Conservation (phyloP, 2,888 invertebrate genomes). For the Colostygia pectinataria region DNA sequence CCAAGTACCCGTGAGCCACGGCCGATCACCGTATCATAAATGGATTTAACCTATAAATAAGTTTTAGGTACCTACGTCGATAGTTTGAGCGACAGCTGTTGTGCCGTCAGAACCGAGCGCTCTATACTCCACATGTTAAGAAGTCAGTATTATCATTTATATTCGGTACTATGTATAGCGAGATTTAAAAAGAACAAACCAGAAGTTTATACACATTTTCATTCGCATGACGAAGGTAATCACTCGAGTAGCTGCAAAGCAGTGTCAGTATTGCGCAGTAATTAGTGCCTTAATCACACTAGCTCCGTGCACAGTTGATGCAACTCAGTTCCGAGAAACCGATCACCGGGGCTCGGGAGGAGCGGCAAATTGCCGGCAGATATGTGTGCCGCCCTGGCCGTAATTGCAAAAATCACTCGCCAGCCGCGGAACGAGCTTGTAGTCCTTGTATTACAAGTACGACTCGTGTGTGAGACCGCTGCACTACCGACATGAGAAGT, state of each 20-base stretch:
- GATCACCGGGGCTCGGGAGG: conserved; percentile 67
- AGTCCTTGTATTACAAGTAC: conserved; percentile 54
- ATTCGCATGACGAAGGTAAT: conserved; percentile 23
- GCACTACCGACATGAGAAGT: conserved; percentile 32
- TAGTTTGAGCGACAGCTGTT: neutral
- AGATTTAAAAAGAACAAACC: too few relatives aligned
- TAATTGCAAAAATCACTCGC: conserved; percentile 79
- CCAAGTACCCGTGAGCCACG: conserved; percentile 13
- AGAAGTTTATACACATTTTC: too few relatives aligned
- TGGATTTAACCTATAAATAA: conserved; percentile 7
- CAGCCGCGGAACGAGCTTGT: conserved; percentile 44
- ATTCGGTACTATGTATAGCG: conserved; percentile 1
- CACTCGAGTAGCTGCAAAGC: conserved; percentile 17
- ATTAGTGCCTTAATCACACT: conserved; percentile 76
- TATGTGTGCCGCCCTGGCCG: conserved; percentile 75
- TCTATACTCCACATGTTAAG: neutral
- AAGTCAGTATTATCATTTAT: too few relatives aligned
- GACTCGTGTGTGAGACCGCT: conserved; percentile 39
- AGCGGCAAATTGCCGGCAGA: conserved; percentile 79
- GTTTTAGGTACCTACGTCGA: conserved; percentile 1
- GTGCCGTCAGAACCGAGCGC: conserved; percentile 8
- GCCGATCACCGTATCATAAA: conserved; percentile 12
- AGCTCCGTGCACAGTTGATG: conserved; percentile 63
- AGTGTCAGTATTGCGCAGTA: conserved; percentile 38
- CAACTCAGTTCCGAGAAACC: conserved; percentile 74